Conservation (phyloP, 2,113 vertebrate species). For the Aepyceros melampus region DNA sequence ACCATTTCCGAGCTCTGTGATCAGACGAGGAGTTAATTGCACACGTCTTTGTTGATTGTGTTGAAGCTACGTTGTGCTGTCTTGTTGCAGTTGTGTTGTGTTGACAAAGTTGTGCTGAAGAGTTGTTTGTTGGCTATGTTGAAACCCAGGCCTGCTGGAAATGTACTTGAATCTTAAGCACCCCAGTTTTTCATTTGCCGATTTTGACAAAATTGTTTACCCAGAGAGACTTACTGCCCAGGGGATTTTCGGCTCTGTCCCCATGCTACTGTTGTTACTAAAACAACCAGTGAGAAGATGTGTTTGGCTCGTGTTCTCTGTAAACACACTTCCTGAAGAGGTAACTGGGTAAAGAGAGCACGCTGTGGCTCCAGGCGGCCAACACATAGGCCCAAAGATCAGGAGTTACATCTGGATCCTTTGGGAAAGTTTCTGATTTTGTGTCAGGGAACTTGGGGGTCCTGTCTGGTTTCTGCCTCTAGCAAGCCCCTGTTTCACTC, state of each 20-base stretch:
- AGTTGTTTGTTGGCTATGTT: not conserved
- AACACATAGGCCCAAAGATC: not conserved
- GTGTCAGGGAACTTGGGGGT: not conserved
- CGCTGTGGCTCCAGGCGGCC: not conserved
- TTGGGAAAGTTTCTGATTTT: not conserved
- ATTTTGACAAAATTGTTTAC: not conserved
- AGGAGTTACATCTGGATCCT: not conserved
- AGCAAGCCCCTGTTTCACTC: not conserved
- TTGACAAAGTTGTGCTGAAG: not conserved
- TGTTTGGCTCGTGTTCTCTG: not conserved
- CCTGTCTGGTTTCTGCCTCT: not conserved
- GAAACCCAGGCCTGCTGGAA: not conserved
- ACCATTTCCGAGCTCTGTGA: not conserved
- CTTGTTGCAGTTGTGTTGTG: not conserved
- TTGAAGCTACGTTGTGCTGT: not conserved
- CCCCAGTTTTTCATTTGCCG: not conserved
- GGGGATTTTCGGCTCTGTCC: not conserved
- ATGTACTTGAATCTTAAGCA: not conserved
- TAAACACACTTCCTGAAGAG: not conserved
- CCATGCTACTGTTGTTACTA: not conserved
- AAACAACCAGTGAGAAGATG: not conserved
- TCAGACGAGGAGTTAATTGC: not conserved
- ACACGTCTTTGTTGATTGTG: not conserved
- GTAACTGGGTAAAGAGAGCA: not conserved
- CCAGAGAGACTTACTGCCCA: not conserved